A percentile compares a stretch with the other conserved stretches of the same genome.
Evolutionary conservation across 2,113 vertebrate genomes (phyloP).

Genomic region (Dolichallabes microphthalmus): DNA sequence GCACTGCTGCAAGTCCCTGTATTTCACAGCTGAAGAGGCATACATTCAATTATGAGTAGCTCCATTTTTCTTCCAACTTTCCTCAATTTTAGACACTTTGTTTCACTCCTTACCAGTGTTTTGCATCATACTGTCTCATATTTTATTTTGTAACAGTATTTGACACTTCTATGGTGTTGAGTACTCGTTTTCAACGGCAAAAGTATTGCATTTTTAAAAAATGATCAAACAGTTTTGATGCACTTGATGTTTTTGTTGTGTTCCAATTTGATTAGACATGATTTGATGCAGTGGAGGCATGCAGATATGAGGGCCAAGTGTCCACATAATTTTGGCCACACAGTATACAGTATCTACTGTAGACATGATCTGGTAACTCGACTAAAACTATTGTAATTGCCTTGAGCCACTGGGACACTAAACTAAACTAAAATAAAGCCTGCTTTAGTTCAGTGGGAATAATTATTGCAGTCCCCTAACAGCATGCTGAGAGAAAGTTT

Average conservation of each 20-base stretch:
- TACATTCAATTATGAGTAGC: not conserved
- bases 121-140: not conserved
- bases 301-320: not conserved
- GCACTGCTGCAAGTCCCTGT: not conserved
- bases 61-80: not conserved
- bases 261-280: not conserved
- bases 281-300: not conserved
- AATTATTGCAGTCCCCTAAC: constrained; percentile 1
- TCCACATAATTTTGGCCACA: not conserved
- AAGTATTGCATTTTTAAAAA: not conserved
- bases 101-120: not conserved
- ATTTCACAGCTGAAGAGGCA: constrained; percentile 2
- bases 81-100: not conserved
- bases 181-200: not conserved
- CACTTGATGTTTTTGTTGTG: not conserved
- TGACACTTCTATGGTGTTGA: not conserved
- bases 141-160: not conserved
- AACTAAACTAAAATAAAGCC: constrained; percentile 16
- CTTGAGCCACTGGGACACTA: constrained; percentile 5
- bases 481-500: not conserved
- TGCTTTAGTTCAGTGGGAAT: constrained; percentile 19
- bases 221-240: not conserved
- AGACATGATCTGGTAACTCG: not conserved
- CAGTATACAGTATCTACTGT: too few relatives aligned
- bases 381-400: not conserved